A percentile compares a stretch with the other conserved stretches of the same genome.
Conservation (phyloP, 2,797 vertebrate species). For the Epinephelus coioides region DNA sequence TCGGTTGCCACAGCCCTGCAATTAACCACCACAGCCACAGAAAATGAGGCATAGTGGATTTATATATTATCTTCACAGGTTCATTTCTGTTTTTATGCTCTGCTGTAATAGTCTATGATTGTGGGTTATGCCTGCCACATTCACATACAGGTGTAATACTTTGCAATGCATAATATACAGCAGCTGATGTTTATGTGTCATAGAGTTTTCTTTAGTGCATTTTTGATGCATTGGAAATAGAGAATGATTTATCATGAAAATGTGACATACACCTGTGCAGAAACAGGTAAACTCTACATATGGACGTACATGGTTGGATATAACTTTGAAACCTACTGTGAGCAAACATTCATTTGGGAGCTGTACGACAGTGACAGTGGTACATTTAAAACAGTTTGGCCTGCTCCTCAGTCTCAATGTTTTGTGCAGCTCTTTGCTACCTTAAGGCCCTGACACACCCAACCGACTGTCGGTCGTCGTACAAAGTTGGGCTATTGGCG, state of each 20-base stretch:
- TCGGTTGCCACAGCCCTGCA: background rate
- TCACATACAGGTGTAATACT: no score
- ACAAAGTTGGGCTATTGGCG: no score
- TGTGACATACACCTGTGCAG: background rate
- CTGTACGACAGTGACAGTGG: no score
- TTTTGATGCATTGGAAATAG: background rate
- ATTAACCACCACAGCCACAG: constrained; percentile 5
- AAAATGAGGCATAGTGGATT: background rate
- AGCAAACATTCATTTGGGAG: no score
- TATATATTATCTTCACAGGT: background rate
- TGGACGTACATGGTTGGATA: no score
- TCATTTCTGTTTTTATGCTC: background rate
- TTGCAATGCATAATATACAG: no score
- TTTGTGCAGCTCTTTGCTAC: background rate
- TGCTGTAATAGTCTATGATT: background rate
- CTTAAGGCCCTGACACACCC: no score
- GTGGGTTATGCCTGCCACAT: background rate
- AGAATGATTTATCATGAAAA: no score
- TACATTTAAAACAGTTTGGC: background rate
- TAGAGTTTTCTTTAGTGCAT: no score
- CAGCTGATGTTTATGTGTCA: no score
- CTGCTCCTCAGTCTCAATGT: background rate
- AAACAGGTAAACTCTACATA: background rate
- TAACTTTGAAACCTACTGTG: no score
- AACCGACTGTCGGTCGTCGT: no score